A percentile compares a stretch with the other conserved stretches of the same genome.
Conservation (phyloP, 2,797 vertebrate species). For the Myotis vivesi region DNA sequence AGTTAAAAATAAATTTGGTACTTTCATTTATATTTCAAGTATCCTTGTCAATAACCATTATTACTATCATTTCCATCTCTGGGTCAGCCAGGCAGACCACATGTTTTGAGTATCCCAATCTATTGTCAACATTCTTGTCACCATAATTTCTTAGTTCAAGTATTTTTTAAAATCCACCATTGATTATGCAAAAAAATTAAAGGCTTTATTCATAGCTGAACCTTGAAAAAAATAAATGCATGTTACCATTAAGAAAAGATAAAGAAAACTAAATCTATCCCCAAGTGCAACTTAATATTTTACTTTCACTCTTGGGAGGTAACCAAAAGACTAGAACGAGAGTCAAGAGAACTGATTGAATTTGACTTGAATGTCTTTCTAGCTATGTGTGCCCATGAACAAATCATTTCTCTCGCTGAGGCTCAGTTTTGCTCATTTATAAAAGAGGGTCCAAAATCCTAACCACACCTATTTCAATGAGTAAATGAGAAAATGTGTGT, state of each 20-base stretch:
- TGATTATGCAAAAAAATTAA: background rate
- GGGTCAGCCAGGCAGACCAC: background rate
- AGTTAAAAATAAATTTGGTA: background rate
- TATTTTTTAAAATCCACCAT: background rate
- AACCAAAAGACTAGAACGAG: background rate
- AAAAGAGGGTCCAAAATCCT: background rate
- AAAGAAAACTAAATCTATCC: background rate
- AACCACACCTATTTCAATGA: background rate
- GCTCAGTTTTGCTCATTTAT: background rate
- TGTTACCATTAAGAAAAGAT: background rate
- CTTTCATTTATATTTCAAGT: background rate
- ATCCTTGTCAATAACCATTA: background rate
- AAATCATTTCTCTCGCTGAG: background rate
- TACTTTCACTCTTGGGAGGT: background rate
- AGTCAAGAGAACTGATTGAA: background rate
- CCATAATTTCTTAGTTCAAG: background rate
- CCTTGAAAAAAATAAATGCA: background rate
- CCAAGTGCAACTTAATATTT: background rate
- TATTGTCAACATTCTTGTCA: background rate
- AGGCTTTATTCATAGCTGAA: background rate
- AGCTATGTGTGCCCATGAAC: background rate
- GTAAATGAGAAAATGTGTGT: background rate
- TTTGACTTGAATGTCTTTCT: background rate
- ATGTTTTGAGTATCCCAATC: background rate
- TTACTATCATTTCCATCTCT: background rate